phyloP scores from a whole-genome alignment of 2,888 invertebrate species.

The Cyclophora albipunctata region DNA sequence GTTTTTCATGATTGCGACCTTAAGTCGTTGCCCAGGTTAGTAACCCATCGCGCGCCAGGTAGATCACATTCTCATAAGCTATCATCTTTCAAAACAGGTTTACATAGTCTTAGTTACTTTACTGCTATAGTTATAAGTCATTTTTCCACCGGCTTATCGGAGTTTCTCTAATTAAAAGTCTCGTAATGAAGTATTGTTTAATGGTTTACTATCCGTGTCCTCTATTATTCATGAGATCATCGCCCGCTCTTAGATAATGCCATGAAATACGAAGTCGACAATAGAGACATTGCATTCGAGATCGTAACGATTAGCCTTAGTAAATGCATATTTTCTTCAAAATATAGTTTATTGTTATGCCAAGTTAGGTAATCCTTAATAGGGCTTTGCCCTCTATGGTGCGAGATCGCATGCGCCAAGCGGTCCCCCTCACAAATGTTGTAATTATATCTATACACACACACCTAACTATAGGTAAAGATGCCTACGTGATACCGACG shows the following conservation, averaged over 20 bases:
- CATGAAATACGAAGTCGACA: too few relatives aligned
- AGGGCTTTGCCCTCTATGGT: slow-evolving; percentile 21
- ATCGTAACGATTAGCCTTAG: too few relatives aligned
- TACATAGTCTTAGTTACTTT: slow-evolving; percentile 1
- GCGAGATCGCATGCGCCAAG: slow-evolving; percentile 36
- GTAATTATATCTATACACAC: slow-evolving; percentile 28
- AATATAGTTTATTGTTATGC: slow-evolving; percentile 25
- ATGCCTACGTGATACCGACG: neutral
- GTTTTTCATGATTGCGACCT: slow-evolving; percentile 2
- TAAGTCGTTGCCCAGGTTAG: slow-evolving; percentile 13
- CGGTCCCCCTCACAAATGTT: slow-evolving; percentile 25
- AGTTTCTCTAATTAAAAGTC: too few relatives aligned
- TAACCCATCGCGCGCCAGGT: slow-evolving; percentile 18
- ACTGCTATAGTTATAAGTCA: too few relatives aligned
- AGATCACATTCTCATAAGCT: slow-evolving; percentile 17
- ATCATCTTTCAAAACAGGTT: slow-evolving; percentile 21
- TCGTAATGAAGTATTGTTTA: too few relatives aligned
- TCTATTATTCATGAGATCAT: too few relatives aligned
- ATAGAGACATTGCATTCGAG: too few relatives aligned
- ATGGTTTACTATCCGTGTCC: too few relatives aligned
- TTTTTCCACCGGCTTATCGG: too few relatives aligned
- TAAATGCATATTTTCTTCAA: too few relatives aligned
- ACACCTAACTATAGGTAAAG: slow-evolving; percentile 6
- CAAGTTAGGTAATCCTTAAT: slow-evolving; percentile 27
- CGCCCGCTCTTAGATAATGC: too few relatives aligned